Base-by-base conservation (phyloP, 2,113 vertebrate genomes). In the Anseranas semipalmata region DNA sequence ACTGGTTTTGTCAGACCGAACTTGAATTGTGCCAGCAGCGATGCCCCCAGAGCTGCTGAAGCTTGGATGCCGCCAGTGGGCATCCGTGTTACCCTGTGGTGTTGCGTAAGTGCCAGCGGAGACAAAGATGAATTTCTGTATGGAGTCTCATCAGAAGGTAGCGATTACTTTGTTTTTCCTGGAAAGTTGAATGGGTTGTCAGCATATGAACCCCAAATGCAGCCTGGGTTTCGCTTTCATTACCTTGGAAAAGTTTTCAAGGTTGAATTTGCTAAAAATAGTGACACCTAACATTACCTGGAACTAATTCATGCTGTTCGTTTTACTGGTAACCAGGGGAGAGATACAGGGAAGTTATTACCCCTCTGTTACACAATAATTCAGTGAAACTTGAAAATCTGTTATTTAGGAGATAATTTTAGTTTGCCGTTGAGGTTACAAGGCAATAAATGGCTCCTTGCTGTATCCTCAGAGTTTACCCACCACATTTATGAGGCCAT, bases 331-430 rank as follows among this genome's bases (percentile, higher is more conserved):
- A 98, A 93, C 96, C 93, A 75, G 59, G 97, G 97, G 97, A 98
- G 97, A 95, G 83, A 96, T 96, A 95, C 22, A 50, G 68, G 55
- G 78, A 92, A 97, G 88, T 96, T 97, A 97, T 94, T 95, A 73
- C 89, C 53, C 87, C 73, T 95, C 73, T 65, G 85, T 91, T 96
- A 53, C 70, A 89, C 85, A 96, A 56, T 98, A 97, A 97, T 96
- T 98, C 96, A 97, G 96, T 82, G 92, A 84, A 95, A 96, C 90
- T 97, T 83, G 91, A 95, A 96, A 97, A 97, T 97, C 88, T 96
- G 92, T 97, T 98, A 96, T 96, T 98, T 97, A 97, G 96, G 91
- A 97, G 97, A 97, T 98, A 97, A 97, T 97, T 98, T 98, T 92
- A 92, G 88, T 85, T 98, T 96, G 74, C 91, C 0, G 1, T 88